phyloP scores from a whole-genome alignment of 2,113 vertebrate species.

The Puma concolor region DNA sequence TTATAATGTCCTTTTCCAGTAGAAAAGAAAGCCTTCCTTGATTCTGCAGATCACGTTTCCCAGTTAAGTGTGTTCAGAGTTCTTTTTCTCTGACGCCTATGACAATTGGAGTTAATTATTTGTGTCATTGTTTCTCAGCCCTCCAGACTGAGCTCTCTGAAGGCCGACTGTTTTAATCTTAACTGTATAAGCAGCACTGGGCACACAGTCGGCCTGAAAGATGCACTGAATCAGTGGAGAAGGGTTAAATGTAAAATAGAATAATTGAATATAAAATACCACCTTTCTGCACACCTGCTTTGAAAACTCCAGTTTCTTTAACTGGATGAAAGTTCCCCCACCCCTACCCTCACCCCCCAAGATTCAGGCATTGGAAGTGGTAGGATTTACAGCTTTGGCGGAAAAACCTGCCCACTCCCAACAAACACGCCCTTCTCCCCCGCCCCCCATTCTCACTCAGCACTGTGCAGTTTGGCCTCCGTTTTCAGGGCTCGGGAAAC shows the following conservation, averaged over 20 bases:
- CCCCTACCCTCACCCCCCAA: not conserved
- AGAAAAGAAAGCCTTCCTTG: not conserved
- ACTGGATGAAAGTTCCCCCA: not conserved
- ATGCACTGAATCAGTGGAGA: not conserved
- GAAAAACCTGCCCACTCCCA: not conserved
- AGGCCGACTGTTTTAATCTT: not conserved
- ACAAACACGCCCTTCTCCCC: accelerated
- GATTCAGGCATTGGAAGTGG: not conserved
- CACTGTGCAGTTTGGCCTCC: not conserved
- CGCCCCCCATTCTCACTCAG: not conserved
- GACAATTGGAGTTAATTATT: not conserved
- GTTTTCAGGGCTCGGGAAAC: not conserved
- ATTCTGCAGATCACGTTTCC: not conserved
- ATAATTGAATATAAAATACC: not conserved
- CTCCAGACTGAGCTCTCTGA: not conserved
- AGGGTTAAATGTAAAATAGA: not conserved
- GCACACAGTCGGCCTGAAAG: not conserved
- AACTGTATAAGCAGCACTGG: not conserved
- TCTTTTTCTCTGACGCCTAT: not conserved
- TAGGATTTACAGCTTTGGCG: too few relatives aligned
- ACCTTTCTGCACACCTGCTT: not conserved
- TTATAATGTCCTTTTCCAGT: not conserved
- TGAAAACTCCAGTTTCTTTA: not conserved
- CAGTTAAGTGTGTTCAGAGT: not conserved
- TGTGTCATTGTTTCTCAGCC: not conserved